A percentile compares a stretch with the other conserved stretches of the same genome.
phyloP scores from a whole-genome alignment of 2,888 invertebrate genomes.

The Drosophila colorata region DNA sequence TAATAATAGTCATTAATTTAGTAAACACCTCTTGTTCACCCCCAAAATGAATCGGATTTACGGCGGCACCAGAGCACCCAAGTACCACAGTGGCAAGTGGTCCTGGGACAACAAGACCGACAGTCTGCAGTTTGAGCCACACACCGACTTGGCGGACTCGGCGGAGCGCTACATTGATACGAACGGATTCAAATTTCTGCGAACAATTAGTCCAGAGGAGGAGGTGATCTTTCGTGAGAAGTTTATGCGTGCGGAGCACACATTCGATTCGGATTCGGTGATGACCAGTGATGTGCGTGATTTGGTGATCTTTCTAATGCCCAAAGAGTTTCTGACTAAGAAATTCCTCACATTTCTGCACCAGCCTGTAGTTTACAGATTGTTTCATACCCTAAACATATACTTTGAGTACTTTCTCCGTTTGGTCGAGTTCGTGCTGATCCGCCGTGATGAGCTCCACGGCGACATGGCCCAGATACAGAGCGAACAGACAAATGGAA shows the following conservation, averaged over 20 bases:
- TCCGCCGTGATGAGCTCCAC: conserved; percentile 81
- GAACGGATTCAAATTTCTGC: conserved; percentile 74
- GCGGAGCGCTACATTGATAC: conserved; percentile 62
- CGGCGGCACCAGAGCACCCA: conserved; percentile 67
- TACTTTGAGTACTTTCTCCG: conserved; percentile 84
- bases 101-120: conserved; percentile 73
- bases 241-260: conserved; percentile 61
- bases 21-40: neutral
- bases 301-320: conserved; percentile 81
- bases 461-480: conserved; percentile 75
- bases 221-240: conserved; percentile 81
- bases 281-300: conserved; percentile 82
- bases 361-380: conserved; percentile 67
- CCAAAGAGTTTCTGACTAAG: conserved; percentile 71
- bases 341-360: conserved; percentile 82
- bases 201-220: conserved; percentile 77
- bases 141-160: conserved; percentile 41
- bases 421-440: conserved; percentile 81
- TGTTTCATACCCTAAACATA: conserved; percentile 81
- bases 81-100: conserved; percentile 81
- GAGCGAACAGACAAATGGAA: conserved; percentile 74
- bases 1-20: neutral
- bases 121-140: conserved; percentile 63
- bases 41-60: conserved; percentile 74
- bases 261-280: conserved; percentile 76